Base-by-base conservation (phyloP, 2,113 vertebrate species). In the Poecilia latipinna region DNA sequence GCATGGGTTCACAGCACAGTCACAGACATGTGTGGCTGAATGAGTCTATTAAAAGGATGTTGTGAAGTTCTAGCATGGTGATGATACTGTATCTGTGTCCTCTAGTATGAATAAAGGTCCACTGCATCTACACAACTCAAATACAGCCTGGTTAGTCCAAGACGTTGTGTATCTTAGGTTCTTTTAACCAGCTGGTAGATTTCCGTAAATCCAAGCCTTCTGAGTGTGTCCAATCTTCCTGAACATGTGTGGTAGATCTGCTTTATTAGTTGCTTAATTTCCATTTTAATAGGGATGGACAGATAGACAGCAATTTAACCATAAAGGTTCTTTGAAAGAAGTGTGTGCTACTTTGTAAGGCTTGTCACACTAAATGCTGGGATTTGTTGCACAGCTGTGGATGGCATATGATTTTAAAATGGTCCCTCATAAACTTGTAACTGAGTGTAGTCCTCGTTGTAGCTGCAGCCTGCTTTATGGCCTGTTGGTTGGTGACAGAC, bases 1-100 rank as follows among this genome's bases (percentile, higher is more conserved):
- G 90, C 82, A 89, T 83, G 90, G 89, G 80, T 93, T 93, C 94
- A 93, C 87, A 84, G 87, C 90, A 88, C 65, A 86, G 84, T 84
- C 82, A 74, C 11, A 67, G 37, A 42, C 29, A 68, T 70, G 80
- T 85, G 68, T 86, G 86, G 61, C 61, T 32, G 75, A 70, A 17
- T 60, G 60, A 48, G 71, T 89, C 77, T 91, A 82, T 80, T 86
- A 86, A 86, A 84, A 75, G 75, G 75, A 80, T 72, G 70, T 80
- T 82, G 63, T 81, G 42, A 79, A 74, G 57, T 84, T 78, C 48
- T 24, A 74, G 62, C 29, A 63, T 78, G 61, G 80, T 70, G 75
- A 75, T 84, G 48, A 68, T 80, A 73, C 72, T 68, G 54, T 68
- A 8, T 44, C 39, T 68, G 78, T 80, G 68, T 76, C 8, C 32